Conservation (phyloP, 2,797 vertebrate genomes). For the Hozukius guyotensis region DNA sequence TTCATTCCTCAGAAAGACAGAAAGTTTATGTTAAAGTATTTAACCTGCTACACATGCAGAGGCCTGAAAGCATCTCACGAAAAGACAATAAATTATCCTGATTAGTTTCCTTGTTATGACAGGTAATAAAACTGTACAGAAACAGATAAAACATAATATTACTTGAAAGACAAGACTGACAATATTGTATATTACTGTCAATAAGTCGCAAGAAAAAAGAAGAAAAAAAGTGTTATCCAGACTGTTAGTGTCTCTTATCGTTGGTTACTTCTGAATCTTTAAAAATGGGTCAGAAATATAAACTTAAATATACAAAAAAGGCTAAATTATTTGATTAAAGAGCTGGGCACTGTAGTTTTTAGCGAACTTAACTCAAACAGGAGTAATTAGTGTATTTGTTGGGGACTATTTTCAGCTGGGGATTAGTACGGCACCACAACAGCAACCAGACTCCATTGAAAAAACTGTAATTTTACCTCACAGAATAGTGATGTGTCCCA, state of each 20-base stretch:
- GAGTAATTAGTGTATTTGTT: no score
- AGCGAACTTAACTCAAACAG: no score
- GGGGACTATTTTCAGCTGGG: no score
- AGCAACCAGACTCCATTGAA: no score
- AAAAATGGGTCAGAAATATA: neutral
- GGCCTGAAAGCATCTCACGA: slow-evolving; percentile 6
- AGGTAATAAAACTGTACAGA: slow-evolving; percentile 24
- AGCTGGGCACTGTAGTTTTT: no score
- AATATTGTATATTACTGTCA: neutral
- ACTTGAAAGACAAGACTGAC: neutral
- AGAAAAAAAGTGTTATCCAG: neutral
- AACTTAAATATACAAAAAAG: neutral
- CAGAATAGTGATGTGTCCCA: neutral
- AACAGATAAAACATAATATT: neutral
- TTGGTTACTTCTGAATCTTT: neutral
- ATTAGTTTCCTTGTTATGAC: slow-evolving; percentile 17
- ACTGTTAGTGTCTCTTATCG: neutral
- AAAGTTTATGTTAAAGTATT: slow-evolving; percentile 33
- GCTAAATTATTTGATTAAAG: neutral
- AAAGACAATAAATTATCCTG: slow-evolving; percentile 14
- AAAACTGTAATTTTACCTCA: no score
- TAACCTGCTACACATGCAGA: slow-evolving; percentile 22
- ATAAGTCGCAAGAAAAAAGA: neutral
- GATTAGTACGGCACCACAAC: fast-evolving
- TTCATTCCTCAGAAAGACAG: slow-evolving; percentile 2